These are phyloP conservation scores for Mylabris phalerata DNA, from an alignment of 1,140 invertebrate species.

Conservation along the genomic window DNA sequence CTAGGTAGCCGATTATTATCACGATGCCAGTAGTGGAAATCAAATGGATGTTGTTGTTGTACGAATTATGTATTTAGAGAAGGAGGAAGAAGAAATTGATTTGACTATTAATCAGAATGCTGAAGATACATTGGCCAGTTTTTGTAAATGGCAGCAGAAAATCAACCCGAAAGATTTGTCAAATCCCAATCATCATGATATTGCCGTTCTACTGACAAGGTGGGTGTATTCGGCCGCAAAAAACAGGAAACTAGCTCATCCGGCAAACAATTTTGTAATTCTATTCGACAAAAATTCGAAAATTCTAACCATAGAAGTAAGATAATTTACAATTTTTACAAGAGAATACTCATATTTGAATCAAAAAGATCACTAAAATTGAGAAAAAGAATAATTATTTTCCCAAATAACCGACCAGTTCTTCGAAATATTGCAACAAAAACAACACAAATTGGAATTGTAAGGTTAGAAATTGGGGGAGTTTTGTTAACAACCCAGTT, in stretches of 20 bases:
- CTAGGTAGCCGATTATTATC: constrained; percentile 57
- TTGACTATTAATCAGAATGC: constrained; percentile 51
- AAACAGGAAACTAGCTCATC: background rate
- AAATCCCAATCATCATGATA: constrained; percentile 67
- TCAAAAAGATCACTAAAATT: no score
- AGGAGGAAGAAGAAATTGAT: constrained; percentile 49
- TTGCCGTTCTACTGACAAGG: constrained; percentile 67
- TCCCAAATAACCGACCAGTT: no score
- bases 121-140: constrained; percentile 56
- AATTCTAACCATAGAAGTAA: no score
- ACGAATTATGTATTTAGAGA: constrained; percentile 50
- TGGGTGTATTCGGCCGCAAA: constrained; percentile 32
- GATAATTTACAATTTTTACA: no score
- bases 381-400: no score
- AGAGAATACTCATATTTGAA: no score
- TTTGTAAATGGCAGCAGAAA: constrained; percentile 61
- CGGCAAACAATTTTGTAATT: background rate
- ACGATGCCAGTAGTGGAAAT: constrained; percentile 58
- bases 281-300: no score
- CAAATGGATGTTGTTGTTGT: constrained; percentile 62
- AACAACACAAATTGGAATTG: no score
- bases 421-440: no score
- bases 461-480: no score
- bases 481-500: no score
- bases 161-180: constrained; percentile 58